Percentiles rank a stretch among this genome's conserved stretches.
These are phyloP conservation scores for Hartigia nigra DNA, from an alignment of 2,888 invertebrate species.

Conservation along the genomic window DNA sequence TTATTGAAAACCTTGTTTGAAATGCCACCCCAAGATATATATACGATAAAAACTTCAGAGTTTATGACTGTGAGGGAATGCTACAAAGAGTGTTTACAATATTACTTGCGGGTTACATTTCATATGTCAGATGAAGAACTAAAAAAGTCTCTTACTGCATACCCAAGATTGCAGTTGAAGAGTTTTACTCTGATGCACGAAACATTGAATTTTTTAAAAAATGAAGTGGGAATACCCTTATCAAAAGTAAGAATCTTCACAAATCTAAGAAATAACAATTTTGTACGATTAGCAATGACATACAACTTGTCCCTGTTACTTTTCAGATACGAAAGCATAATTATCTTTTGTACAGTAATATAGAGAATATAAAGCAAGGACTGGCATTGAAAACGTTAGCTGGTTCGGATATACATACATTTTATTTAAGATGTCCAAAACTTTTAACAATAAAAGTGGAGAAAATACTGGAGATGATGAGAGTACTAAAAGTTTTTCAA, in stretches of 20 bases:
- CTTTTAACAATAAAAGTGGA: conserved; percentile 67
- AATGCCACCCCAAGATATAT: conserved; percentile 14
- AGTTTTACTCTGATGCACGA: conserved; percentile 69
- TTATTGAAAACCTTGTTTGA: conserved; percentile 51
- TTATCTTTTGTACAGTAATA: conserved; percentile 72
- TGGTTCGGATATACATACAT: conserved; percentile 69
- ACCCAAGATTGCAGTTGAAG: conserved; percentile 61
- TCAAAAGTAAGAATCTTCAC: conserved; percentile 49
- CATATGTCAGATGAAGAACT: conserved; percentile 59
- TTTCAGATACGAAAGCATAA: conserved; percentile 69
- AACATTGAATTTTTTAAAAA: conserved; percentile 69
- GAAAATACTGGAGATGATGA: neutral
- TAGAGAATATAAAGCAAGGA: conserved; percentile 70
- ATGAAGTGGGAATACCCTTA: conserved; percentile 69
- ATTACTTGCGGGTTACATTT: conserved; percentile 64
- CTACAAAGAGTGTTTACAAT: conserved; percentile 49
- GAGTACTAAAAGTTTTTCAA: neutral
- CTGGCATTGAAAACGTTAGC: conserved; percentile 64
- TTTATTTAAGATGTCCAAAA: conserved; percentile 72
- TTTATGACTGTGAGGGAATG: conserved; percentile 50
- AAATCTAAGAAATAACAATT: neutral
- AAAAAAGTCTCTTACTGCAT: conserved; percentile 58
- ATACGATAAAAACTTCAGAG: conserved; percentile 33
- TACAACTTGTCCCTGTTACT: neutral
- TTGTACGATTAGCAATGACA: neutral